Percentiles rank a stretch among this genome's conserved stretches.
These are phyloP conservation scores for Clangula hyemalis DNA, from an alignment of 2,797 vertebrate species.

Conservation along the genomic window DNA sequence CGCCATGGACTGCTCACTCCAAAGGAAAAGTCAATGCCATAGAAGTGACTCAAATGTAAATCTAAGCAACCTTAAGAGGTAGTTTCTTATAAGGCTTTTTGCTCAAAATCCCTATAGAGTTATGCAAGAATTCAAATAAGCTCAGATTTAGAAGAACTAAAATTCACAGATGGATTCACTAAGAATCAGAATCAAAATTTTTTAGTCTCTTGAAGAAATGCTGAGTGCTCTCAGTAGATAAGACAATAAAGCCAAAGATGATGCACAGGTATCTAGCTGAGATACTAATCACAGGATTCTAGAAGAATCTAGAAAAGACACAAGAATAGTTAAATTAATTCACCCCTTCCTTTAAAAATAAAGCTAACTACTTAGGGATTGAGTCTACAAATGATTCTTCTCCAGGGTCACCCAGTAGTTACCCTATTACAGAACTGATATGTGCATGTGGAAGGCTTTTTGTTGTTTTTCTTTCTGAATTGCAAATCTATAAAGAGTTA, in stretches of 20 bases:
- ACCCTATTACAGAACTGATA: background rate
- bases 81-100: background rate
- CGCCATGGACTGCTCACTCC: background rate
- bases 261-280: background rate
- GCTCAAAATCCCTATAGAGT: background rate
- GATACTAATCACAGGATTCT: background rate
- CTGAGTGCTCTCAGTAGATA: background rate
- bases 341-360: background rate
- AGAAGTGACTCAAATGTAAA: background rate
- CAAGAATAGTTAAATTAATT: background rate
- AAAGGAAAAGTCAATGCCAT: background rate
- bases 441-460: background rate
- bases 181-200: background rate
- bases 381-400: background rate
- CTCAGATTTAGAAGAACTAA: background rate
- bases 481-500: background rate
- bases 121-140: background rate
- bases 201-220: background rate
- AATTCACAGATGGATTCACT: background rate
- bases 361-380: background rate
- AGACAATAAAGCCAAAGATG: background rate
- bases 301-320: background rate
- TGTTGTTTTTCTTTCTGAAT: background rate
- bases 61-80: background rate
- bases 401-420: background rate